Percentiles rank a stretch among this genome's conserved stretches.
Conservation (phyloP, 23 tunicate genomes). For the Oikopleura albicans region DNA sequence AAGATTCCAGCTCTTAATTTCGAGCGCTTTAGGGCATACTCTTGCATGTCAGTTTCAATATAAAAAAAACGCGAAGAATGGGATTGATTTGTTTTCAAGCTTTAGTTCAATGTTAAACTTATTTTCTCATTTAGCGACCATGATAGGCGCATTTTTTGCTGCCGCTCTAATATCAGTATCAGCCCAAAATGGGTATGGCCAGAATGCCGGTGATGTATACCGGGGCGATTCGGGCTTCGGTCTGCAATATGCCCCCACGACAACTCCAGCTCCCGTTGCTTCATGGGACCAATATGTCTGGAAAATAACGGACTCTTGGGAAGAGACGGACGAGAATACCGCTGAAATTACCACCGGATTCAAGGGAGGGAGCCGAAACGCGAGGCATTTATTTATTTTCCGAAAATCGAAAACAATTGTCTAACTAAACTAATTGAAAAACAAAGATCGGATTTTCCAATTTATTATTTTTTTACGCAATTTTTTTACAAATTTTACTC, state of each 20-base stretch:
- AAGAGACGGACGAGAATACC: neutral
- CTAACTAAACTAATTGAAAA: too few species aligned
- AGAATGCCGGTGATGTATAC: neutral
- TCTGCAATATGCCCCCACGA: neutral
- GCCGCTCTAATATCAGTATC: conserved; percentile 1
- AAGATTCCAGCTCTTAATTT: too few species aligned
- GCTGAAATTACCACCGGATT: neutral
- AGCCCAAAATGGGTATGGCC: conserved; percentile 10
- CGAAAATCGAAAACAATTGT: too few species aligned
- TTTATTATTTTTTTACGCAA: too few species aligned
- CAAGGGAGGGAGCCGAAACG: too few species aligned
- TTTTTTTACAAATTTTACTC: too few species aligned
- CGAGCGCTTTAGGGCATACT: too few species aligned
- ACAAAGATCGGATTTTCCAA: too few species aligned
- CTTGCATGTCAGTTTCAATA: too few species aligned
- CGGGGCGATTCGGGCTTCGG: neutral
- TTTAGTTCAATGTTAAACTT: neutral
- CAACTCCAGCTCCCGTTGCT: neutral
- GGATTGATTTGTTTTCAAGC: too few species aligned
- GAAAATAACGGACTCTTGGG: conserved; percentile 6
- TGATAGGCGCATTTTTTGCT: neutral
- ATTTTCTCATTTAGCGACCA: neutral
- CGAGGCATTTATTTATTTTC: too few species aligned
- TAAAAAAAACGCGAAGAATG: too few species aligned
- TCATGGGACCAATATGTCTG: neutral